phyloP scores from a whole-genome alignment of 2,113 vertebrate genomes.

The Corvus cornix region DNA sequence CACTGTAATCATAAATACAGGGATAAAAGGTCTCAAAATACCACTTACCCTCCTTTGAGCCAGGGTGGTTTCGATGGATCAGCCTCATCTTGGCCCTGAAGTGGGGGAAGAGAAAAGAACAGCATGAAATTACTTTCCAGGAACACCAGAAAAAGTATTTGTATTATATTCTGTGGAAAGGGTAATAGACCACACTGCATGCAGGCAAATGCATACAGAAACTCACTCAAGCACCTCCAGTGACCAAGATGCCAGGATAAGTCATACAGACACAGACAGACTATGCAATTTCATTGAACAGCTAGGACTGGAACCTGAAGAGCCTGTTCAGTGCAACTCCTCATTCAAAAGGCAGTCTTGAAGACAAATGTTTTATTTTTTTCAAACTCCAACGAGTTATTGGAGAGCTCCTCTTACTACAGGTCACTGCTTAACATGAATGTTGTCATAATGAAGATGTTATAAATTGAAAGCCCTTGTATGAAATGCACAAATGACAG shows the following conservation, averaged over 20 bases:
- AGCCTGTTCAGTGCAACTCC: constrained; percentile 63
- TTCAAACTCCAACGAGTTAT: not conserved
- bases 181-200: not conserved
- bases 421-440: not conserved
- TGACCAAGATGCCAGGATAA: not conserved
- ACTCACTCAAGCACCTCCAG: not conserved
- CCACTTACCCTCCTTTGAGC: constrained; percentile 90
- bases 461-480: not conserved
- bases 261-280: not conserved
- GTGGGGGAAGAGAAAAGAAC: not conserved
- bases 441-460: not conserved
- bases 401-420: not conserved
- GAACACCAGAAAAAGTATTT: not conserved
- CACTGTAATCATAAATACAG: not conserved
- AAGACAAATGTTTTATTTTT: not conserved
- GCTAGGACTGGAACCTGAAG: not conserved
- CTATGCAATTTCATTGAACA: not conserved
- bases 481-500: not conserved
- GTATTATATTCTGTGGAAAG: not conserved
- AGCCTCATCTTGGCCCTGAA: constrained; percentile 81
- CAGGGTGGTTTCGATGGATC: constrained; percentile 83
- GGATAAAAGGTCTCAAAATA: not conserved
- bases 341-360: not conserved
- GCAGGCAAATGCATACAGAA: constrained; percentile 18
- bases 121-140: not conserved